These are phyloP conservation scores for Benitochromis conjunctus DNA, from an alignment of 2,113 vertebrate species.

Conservation along the genomic window DNA sequence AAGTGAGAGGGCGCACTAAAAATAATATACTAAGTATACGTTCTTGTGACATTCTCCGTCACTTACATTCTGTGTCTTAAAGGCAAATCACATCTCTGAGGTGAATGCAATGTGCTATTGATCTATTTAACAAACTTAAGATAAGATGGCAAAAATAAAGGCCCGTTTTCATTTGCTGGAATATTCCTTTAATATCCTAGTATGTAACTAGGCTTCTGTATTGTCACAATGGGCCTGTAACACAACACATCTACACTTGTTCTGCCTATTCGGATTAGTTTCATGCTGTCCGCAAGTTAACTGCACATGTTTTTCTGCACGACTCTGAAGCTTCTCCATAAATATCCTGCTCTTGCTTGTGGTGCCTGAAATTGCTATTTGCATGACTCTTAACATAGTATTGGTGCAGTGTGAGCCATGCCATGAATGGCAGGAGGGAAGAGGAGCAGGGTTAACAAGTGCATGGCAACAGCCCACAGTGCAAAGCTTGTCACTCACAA, in stretches of 20 bases:
- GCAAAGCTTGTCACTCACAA: constrained; percentile 62
- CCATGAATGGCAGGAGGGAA: constrained; percentile 61
- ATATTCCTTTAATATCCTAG: neutral
- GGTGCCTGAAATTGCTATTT: constrained; percentile 58
- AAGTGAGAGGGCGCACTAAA: neutral
- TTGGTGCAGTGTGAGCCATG: constrained; percentile 30
- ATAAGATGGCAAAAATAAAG: neutral
- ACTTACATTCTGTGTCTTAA: neutral
- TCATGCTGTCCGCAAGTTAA: constrained; percentile 5
- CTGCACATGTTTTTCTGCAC: constrained; percentile 14
- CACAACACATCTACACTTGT: neutral
- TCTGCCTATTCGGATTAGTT: neutral
- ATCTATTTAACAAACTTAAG: neutral
- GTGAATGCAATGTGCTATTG: neutral
- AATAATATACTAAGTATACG: neutral
- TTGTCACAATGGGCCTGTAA: neutral
- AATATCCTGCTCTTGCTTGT: constrained; percentile 48
- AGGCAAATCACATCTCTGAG: neutral
- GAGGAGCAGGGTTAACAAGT: constrained; percentile 65
- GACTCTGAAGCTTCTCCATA: constrained; percentile 26
- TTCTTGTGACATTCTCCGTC: neutral
- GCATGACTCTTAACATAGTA: constrained; percentile 53
- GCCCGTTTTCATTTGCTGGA: neutral
- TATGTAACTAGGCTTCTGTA: neutral
- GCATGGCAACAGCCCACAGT: constrained; percentile 56